phyloP scores from a whole-genome alignment of 2,113 vertebrate genomes.

The Solenodon paradoxus region DNA sequence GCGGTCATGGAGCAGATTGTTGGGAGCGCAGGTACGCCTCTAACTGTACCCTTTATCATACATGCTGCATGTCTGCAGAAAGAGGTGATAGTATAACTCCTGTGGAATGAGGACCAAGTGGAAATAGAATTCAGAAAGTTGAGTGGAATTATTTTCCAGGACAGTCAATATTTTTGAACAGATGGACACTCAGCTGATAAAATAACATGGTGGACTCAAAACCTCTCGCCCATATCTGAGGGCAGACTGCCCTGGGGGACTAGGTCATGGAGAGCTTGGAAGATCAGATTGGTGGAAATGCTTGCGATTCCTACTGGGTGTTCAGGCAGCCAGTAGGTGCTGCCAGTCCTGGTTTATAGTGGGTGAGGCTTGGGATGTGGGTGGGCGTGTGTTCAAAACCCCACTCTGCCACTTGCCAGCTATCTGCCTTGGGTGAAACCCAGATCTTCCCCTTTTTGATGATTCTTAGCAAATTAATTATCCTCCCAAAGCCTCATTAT shows the following conservation, averaged over 20 bases:
- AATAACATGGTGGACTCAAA: fast-evolving
- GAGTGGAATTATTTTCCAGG: background rate
- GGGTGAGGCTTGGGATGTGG: background rate
- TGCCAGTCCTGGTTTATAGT: background rate
- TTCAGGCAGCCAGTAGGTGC: no score
- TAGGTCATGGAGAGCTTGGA: background rate
- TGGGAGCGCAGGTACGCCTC: background rate
- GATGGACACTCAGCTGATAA: background rate
- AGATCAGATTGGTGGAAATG: fast-evolving
- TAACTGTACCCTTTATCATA: fast-evolving
- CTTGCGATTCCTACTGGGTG: fast-evolving
- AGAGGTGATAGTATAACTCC: background rate
- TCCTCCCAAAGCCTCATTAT: background rate
- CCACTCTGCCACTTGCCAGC: background rate
- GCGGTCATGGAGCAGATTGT: background rate
- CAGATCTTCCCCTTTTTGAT: background rate
- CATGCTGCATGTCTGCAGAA: fast-evolving
- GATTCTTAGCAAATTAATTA: background rate
- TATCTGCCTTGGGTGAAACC: background rate
- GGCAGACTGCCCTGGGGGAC: background rate
- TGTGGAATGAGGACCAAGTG: background rate
- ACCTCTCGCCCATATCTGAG: background rate
- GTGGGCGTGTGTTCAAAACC: background rate
- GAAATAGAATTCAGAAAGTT: background rate
- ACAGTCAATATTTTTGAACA: background rate